These are phyloP conservation scores for Chaetorhynchus papuensis DNA, from an alignment of 2,113 vertebrate genomes.

Conservation along the genomic window DNA sequence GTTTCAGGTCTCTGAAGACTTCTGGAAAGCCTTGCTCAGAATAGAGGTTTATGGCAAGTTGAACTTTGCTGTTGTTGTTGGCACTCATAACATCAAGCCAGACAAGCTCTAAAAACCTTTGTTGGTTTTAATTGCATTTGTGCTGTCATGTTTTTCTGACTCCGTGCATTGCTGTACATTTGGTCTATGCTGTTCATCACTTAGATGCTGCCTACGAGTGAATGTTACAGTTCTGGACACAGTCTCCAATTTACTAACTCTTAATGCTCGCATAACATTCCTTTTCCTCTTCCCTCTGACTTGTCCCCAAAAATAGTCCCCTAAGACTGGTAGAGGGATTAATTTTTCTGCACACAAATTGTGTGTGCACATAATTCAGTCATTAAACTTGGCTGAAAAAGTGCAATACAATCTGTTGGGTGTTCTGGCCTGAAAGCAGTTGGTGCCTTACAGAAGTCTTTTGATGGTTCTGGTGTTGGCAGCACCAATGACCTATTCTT, in stretches of 20 bases:
- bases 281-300: not conserved
- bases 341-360: not conserved
- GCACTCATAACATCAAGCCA: not conserved
- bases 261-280: not conserved
- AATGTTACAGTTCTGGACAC: not conserved
- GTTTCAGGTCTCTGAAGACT: not conserved
- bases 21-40: not conserved
- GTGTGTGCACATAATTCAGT: not conserved
- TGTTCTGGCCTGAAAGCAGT: not conserved
- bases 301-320: not conserved
- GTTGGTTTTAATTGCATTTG: not conserved
- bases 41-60: not conserved
- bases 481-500: not conserved
- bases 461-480: not conserved
- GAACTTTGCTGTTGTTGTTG: not conserved
- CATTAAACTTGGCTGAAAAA: not conserved
- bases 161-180: not conserved
- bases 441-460: not conserved
- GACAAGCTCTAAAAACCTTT: not conserved
- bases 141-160: not conserved
- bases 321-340: not conserved
- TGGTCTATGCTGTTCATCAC: not conserved
- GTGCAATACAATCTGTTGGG: not conserved
- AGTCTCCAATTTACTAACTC: not conserved
- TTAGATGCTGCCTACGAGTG: not conserved